phyloP scores from a whole-genome alignment of 2,797 vertebrate genomes.

The Pantherophis alleghaniensis region DNA sequence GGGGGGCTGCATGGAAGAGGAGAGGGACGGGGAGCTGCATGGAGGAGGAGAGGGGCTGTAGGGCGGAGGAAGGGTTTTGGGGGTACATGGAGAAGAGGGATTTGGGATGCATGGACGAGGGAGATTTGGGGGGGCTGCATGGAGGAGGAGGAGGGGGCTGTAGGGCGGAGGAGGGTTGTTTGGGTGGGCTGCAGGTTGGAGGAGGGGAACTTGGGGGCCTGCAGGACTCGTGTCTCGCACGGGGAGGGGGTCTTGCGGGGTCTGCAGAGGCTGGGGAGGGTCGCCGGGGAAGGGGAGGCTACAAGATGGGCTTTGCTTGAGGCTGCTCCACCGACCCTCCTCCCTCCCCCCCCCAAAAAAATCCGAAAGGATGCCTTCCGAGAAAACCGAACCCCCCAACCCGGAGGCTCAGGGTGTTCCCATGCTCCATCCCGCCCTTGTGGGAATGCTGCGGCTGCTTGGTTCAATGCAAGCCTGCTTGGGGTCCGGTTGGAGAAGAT shows the following conservation, averaged over 20 bases:
- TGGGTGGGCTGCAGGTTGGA: neutral
- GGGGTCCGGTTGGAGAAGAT: too few species aligned
- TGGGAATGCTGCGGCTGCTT: neutral
- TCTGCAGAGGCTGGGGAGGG: neutral
- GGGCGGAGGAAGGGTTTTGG: neutral
- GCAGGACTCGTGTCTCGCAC: neutral
- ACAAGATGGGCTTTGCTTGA: neutral
- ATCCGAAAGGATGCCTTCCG: neutral
- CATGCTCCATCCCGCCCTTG: rapidly evolving
- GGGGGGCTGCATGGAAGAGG: neutral
- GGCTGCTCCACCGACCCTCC: neutral
- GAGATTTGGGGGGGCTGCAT: too few species aligned
- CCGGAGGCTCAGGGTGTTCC: neutral
- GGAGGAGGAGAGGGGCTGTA: too few species aligned
- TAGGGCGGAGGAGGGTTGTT: neutral
- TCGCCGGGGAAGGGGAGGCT: neutral
- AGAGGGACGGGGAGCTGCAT: too few species aligned
- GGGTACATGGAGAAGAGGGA: rapidly evolving
- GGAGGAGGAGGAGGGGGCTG: neutral
- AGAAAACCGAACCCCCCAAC: neutral
- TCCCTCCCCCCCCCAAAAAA: too few species aligned
- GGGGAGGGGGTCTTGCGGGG: neutral
- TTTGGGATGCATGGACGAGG: neutral
- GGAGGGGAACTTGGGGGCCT: neutral
- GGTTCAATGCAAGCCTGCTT: neutral